Conservation (phyloP, 2,113 vertebrate species). For the Ammodytes marinus region DNA sequence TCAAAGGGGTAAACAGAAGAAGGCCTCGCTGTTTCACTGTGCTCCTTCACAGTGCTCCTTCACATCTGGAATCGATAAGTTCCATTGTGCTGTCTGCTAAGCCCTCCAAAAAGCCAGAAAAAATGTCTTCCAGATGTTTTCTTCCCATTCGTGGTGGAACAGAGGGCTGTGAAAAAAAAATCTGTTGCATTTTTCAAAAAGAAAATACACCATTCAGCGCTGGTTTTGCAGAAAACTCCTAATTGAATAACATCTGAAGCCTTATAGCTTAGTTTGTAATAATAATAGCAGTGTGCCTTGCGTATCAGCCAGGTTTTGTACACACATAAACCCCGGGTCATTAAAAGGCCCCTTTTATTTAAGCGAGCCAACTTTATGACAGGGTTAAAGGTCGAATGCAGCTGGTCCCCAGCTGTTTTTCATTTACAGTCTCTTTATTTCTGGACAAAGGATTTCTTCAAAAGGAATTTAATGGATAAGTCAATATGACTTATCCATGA, state of each 20-base stretch:
- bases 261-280: constrained; percentile 49
- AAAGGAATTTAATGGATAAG: constrained; percentile 47
- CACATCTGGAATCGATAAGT: constrained; percentile 86
- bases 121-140: constrained; percentile 89
- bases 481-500: not conserved
- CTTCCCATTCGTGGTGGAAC: constrained; percentile 78
- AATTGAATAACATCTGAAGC: constrained; percentile 65
- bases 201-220: constrained; percentile 72
- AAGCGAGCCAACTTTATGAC: constrained; percentile 55
- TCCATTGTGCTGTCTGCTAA: constrained; percentile 85
- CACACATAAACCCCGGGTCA: constrained; percentile 50
- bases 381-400: constrained; percentile 70
- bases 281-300: constrained; percentile 33
- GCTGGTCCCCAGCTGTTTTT: constrained; percentile 69
- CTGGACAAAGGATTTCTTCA: constrained; percentile 16
- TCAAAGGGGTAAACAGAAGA: constrained; percentile 61
- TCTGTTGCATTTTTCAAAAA: constrained; percentile 73
- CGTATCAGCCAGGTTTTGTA: constrained; percentile 38
- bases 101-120: constrained; percentile 75
- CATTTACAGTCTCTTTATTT: constrained; percentile 50
- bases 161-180: constrained; percentile 71
- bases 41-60: constrained; percentile 72
- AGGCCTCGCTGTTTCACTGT: constrained; percentile 69
- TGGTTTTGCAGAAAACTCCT: constrained; percentile 64
- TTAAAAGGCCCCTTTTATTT: constrained; percentile 67